These are phyloP conservation scores for Drosophila kuntzei DNA, from an alignment of 2,888 invertebrate genomes.

Conservation along the genomic window DNA sequence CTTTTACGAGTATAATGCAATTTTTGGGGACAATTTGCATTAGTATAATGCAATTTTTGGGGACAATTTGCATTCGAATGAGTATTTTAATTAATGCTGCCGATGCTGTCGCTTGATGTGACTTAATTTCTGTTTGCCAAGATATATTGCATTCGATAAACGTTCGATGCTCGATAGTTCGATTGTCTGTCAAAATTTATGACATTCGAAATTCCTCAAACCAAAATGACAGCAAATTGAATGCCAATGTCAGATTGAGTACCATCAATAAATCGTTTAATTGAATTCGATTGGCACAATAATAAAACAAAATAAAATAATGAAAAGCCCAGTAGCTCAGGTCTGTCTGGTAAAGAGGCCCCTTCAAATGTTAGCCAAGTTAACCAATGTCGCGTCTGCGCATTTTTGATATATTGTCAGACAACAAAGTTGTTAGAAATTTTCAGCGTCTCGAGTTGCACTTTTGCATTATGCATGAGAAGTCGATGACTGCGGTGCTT, in stretches of 20 bases:
- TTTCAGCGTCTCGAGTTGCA: slow-evolving; percentile 67
- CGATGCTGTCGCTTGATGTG: slow-evolving; percentile 27
- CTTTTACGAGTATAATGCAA: slow-evolving; percentile 29
- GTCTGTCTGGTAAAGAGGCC: slow-evolving; percentile 17
- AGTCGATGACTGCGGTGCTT: slow-evolving; percentile 34
- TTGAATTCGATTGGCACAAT: slow-evolving; percentile 62
- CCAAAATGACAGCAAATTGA: slow-evolving; percentile 56
- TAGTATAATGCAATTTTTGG: slow-evolving; percentile 31
- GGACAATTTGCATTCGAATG: slow-evolving; percentile 59
- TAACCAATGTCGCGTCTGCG: slow-evolving; percentile 23
- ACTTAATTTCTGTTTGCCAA: slow-evolving; percentile 45
- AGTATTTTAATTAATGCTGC: slow-evolving; percentile 54
- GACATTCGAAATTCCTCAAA: slow-evolving; percentile 51
- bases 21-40: slow-evolving; percentile 39
- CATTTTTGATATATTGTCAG: slow-evolving; percentile 46
- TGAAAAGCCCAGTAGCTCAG: slow-evolving; percentile 69
- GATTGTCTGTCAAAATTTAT: slow-evolving; percentile 41
- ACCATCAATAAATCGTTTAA: slow-evolving; percentile 66
- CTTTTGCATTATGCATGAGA: slow-evolving; percentile 74
- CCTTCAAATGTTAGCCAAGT: slow-evolving; percentile 20
- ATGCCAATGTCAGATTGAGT: slow-evolving; percentile 70
- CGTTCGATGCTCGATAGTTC: background rate
- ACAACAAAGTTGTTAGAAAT: slow-evolving; percentile 66
- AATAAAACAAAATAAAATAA: slow-evolving; percentile 1
- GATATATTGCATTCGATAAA: slow-evolving; percentile 6